Evolutionary conservation across 2,113 vertebrate species (phyloP), one percentile per base, ranked within the genome.

Genomic region (Oreochromis tanganicae): DNA sequence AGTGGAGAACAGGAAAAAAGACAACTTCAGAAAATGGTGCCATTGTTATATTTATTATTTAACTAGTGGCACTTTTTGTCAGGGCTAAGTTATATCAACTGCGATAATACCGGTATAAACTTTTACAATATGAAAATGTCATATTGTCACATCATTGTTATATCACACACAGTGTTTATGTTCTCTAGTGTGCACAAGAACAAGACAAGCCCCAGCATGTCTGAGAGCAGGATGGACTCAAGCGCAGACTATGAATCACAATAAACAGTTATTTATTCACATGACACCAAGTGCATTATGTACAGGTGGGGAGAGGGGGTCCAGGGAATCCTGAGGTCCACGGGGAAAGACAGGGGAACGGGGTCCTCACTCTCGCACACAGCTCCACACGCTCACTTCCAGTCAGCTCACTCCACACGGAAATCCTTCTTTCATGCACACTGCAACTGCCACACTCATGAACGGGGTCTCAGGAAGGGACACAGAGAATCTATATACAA

Each of bases 341-440:
- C 10, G 0, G n/a, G 17, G 6, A 63, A 36, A 36, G 9, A 36
- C 32, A 36, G 61, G 34, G 19, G 0, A 38, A 38, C 3, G 17
- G 17, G 61, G 32, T 36, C 32, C 32, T 36, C 32, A 63, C 59
- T 36, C 59, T 36, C 4, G 17, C 32, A 36, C 61, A 66, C 17
- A 11, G 17, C 61, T 63, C 59, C 32, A 63, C 17, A n/a, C 1
- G 5, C 59, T 63, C 59, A 9, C 0, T 63, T 19, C 32, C 32
- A 4, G 17, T 19, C 29, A 1, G 29, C 59, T 63, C 59, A 63
- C 16, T 63, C 59, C 59, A 63, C 29, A 63, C 16, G 2, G 9
- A 36, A 63, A n/a, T 41, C 38, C 36, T 9, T 36, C 36, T 8
- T 36, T 9, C 10, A n/a, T 2, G 0, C 59, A 36, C 61, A 36